Base-by-base conservation (phyloP, 2,797 vertebrate genomes). In the Catharus ustulatus region DNA sequence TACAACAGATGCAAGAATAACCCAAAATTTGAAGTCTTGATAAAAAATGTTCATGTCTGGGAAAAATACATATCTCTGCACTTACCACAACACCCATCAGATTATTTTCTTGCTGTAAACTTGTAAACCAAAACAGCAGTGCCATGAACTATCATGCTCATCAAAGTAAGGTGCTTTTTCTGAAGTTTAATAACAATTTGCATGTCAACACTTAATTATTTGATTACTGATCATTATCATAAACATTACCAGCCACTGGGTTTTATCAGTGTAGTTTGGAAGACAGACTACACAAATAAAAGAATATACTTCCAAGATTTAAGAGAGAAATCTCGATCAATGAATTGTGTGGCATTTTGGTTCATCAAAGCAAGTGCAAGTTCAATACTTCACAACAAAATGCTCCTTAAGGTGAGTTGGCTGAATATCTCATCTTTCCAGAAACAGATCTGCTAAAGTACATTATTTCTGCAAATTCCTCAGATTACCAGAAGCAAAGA, bases 171-270 rank as follows among this genome's bases (percentile, higher is more conserved):
- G 78, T 2, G 4, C 66, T 94, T n/a, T 81, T 94, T 95, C 67
- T 88, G 80, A 52, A 73, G 32, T 15, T 78, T 66, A 68, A 45
- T 66, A 84, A 86, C 40, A 66, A 93, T 90, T 81, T 91, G 55
- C 51, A 86, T 69, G 59, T 76, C 90, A 95, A 93, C 66, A 84
- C 21, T 68, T 89, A 62, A 95, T 95, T 94, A 94, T 82, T 46
- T 91, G 54, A 94, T 88, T 90, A 86, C 69, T 59, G 71, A 88
- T 88, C 22, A 51, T 88, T 88, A 75, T 46, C 27, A 80, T 55
- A 84, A 94, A 78, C 54, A 91, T 64, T 57, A 51, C 46, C 79
- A 95, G 73, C 61, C n/a, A 13, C 58, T 64, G 30, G 51, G 18
- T 68, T 89, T 72, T 72, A 87, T 34, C 69, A 85, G 5, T 20